These are phyloP conservation scores for Macrosoma leucophasiata DNA, from an alignment of 2,888 invertebrate genomes.

Conservation along the genomic window DNA sequence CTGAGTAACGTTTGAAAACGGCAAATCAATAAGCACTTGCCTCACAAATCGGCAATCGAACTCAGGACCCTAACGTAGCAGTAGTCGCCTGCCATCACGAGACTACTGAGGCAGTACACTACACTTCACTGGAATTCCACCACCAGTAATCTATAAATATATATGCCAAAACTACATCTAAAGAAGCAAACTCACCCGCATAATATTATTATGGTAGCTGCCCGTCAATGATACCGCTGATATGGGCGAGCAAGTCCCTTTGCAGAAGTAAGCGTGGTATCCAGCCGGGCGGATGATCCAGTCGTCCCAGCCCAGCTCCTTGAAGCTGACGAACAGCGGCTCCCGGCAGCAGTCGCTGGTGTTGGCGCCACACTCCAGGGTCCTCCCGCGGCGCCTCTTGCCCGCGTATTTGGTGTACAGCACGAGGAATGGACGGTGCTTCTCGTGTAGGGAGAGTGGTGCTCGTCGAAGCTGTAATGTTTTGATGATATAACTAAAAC, in stretches of 20 bases:
- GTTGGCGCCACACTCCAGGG: constrained; percentile 79
- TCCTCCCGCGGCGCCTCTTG: constrained; percentile 77
- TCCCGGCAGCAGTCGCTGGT: constrained; percentile 89
- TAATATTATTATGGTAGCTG: constrained; percentile 81
- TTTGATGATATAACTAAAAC: too few species aligned
- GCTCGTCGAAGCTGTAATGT: constrained; percentile 75
- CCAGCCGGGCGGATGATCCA: constrained; percentile 90
- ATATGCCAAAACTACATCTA: too few species aligned
- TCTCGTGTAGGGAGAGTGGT: constrained; percentile 82
- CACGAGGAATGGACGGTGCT: constrained; percentile 85
- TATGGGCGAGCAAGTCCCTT: constrained; percentile 85
- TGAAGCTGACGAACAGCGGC: constrained; percentile 87
- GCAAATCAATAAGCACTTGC: too few species aligned
- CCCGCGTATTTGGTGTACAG: constrained; percentile 85
- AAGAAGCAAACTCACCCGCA: constrained; percentile 81
- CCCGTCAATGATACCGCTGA: constrained; percentile 79
- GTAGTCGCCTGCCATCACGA: too few species aligned
- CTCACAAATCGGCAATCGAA: too few species aligned
- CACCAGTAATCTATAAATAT: too few species aligned
- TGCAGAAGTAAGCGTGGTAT: constrained; percentile 92
- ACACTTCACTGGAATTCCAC: too few species aligned
- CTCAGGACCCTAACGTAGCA: too few species aligned
- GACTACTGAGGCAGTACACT: too few species aligned
- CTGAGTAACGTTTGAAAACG: too few species aligned
- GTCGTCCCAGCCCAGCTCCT: constrained; percentile 90